Evolutionary conservation across 2,113 vertebrate species (phyloP).

Genomic region (Falco punctatus): DNA sequence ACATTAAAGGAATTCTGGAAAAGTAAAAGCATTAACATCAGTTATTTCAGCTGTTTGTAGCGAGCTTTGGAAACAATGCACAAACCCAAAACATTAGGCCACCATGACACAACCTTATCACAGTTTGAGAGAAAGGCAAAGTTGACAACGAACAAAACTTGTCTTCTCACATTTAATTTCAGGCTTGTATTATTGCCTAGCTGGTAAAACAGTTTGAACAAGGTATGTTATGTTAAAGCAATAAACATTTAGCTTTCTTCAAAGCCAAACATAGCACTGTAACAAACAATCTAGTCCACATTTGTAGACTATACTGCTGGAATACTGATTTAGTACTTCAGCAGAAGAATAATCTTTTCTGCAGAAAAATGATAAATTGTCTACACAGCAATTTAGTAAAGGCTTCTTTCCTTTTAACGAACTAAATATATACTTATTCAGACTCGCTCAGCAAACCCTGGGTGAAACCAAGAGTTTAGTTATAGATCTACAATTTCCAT

Average conservation of each 20-base stretch:
- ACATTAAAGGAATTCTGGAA: slow-evolving; percentile 72
- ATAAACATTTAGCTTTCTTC: background rate
- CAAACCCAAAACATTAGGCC: background rate
- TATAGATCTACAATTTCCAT: background rate
- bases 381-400: background rate
- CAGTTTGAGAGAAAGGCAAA: background rate
- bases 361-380: background rate
- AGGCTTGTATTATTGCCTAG: background rate
- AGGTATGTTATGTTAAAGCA: background rate
- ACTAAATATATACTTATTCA: background rate
- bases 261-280: background rate
- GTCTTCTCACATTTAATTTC: background rate
- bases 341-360: background rate
- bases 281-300: background rate
- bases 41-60: background rate
- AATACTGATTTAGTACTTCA: background rate
- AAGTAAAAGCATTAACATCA: slow-evolving; percentile 33
- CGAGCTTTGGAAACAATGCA: background rate
- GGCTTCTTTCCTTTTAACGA: background rate
- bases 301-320: background rate
- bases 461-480: background rate
- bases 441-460: background rate
- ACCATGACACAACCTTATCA: background rate
- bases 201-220: background rate
- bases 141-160: background rate